Evolutionary conservation across 2,113 vertebrate genomes (phyloP).

Genomic region (Physeter macrocephalus): DNA sequence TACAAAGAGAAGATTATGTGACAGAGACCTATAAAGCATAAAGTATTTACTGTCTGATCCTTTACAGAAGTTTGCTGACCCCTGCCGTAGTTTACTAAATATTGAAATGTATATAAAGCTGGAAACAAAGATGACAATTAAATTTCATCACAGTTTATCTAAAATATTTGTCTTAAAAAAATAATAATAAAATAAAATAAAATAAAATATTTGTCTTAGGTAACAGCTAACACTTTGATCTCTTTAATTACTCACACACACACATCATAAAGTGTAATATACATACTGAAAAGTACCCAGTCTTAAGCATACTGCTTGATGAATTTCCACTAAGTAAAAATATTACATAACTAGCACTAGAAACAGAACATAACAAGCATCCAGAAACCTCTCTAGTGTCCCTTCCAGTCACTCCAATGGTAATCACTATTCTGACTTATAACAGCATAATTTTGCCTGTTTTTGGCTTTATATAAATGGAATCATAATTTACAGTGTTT

Average conservation of each 20-base stretch:
- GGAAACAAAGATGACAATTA: background rate
- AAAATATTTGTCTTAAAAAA: conserved; percentile 6
- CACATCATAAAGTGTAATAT: background rate
- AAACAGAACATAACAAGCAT: background rate
- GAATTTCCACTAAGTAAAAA: background rate
- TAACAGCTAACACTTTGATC: conserved; percentile 10
- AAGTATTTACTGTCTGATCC: background rate
- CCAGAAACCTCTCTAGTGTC: background rate
- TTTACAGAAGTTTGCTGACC: background rate
- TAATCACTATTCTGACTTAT: background rate
- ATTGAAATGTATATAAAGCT: background rate
- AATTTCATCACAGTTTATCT: background rate
- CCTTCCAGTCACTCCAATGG: background rate
- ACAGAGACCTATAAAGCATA: background rate
- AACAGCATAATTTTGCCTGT: background rate
- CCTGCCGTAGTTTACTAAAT: background rate
- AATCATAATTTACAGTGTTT: background rate
- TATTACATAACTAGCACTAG: background rate
- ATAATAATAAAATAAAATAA: no score
- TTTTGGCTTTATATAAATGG: background rate
- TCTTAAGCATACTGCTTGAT: background rate
- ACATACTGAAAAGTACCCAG: background rate
- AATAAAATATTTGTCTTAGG: conserved; percentile 1
- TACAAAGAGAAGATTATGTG: background rate
- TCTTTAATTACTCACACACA: background rate